A percentile compares a stretch with the other conserved stretches of the same genome.
Evolutionary conservation across 2,113 vertebrate species (phyloP).

Genomic region (Sebastes fasciatus): DNA sequence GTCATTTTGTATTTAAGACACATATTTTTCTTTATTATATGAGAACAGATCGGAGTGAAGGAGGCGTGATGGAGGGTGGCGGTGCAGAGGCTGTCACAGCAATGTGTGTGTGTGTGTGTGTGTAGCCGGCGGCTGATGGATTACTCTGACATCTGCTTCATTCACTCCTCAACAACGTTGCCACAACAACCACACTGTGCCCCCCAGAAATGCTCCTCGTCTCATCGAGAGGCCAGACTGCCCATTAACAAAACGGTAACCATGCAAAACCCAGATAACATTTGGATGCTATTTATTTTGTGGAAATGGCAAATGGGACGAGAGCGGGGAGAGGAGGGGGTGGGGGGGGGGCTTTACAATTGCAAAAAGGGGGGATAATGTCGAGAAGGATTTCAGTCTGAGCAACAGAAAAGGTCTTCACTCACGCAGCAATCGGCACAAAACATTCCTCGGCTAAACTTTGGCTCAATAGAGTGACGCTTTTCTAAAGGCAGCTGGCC

Average conservation of each 20-base stretch:
- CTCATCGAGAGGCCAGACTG: slow-evolving; percentile 86
- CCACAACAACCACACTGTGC: slow-evolving; percentile 88
- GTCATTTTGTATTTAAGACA: slow-evolving; percentile 2
- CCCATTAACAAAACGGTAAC: slow-evolving; percentile 91
- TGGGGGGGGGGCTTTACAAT: slow-evolving; percentile 70
- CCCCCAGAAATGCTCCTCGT: slow-evolving; percentile 90
- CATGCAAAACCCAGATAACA: slow-evolving; percentile 90
- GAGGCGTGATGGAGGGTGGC: slow-evolving; percentile 72
- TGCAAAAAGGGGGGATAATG: slow-evolving; percentile 83
- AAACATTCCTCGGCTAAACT: slow-evolving; percentile 82
- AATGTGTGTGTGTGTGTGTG: slow-evolving; percentile 7
- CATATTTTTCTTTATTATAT: neutral
- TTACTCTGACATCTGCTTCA: slow-evolving; percentile 92
- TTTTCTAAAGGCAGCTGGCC: slow-evolving; percentile 80
- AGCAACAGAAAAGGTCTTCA: slow-evolving; percentile 85
- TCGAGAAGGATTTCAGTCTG: slow-evolving; percentile 89
- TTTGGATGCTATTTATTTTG: slow-evolving; percentile 88
- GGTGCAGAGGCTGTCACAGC: slow-evolving; percentile 82
- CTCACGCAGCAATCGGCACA: slow-evolving; percentile 86
- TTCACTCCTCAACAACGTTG: slow-evolving; percentile 89
- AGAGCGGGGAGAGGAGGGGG: slow-evolving; percentile 26
- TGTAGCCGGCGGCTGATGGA: slow-evolving; percentile 86
- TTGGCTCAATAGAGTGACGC: slow-evolving; percentile 77
- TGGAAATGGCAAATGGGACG: slow-evolving; percentile 80
- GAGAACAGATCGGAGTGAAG: slow-evolving; percentile 32